A percentile compares a stretch with the other conserved stretches of the same genome.
Conservation (phyloP, 2,888 invertebrate species). For the Eupithecia exiguata region DNA sequence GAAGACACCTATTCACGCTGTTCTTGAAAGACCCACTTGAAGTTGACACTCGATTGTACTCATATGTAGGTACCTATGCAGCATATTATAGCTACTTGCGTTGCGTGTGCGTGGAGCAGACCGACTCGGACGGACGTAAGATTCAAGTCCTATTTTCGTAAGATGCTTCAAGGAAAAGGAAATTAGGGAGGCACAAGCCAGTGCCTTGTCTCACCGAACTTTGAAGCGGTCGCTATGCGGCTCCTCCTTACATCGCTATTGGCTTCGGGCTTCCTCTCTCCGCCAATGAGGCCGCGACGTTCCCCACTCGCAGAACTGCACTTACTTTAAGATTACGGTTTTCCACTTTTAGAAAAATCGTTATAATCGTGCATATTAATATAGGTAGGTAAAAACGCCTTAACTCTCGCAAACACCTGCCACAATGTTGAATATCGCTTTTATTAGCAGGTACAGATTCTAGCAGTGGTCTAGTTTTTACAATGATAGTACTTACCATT, state of each 20-base stretch:
- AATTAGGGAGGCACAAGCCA: slow-evolving; percentile 59
- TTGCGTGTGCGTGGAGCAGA: slow-evolving; percentile 29
- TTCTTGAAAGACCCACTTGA: not conserved
- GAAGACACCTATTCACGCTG: no score
- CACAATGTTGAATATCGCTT: not conserved
- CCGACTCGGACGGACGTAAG: slow-evolving; percentile 28
- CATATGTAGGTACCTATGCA: slow-evolving; percentile 1
- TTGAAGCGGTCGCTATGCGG: slow-evolving; percentile 63
- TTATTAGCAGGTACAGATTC: not conserved
- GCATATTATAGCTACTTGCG: not conserved
- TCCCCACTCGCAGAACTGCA: slow-evolving; percentile 68
- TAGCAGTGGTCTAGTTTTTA: not conserved
- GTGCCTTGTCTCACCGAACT: slow-evolving; percentile 70
- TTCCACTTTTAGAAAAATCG: slow-evolving; percentile 62
- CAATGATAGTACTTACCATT: not conserved
- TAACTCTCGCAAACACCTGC: not conserved
- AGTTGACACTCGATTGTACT: not conserved
- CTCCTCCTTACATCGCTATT: slow-evolving; percentile 79
- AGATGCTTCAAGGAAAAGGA: slow-evolving; percentile 49
- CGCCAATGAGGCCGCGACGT: slow-evolving; percentile 74
- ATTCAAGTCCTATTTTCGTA: slow-evolving; percentile 49
- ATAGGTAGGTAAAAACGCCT: slow-evolving; percentile 9
- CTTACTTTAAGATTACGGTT: slow-evolving; percentile 67
- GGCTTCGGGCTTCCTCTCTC: slow-evolving; percentile 67
- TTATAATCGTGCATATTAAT: slow-evolving; percentile 49